phyloP scores from a whole-genome alignment of 2,888 invertebrate genomes.

The Drosophila subquinaria region DNA sequence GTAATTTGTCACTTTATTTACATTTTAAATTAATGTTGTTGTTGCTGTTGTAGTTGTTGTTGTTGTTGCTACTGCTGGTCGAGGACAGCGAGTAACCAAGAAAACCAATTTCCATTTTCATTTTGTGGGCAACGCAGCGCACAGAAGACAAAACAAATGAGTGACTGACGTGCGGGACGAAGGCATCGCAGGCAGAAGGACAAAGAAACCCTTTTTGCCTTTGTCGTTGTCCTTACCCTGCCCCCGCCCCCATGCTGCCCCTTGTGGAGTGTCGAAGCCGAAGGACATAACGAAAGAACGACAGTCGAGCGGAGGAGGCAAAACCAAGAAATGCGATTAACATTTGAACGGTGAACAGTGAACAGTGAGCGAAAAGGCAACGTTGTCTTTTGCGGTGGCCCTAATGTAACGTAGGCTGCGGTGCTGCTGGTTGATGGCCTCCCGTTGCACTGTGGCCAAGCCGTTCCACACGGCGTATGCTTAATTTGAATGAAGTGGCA shows the following conservation, averaged over 20 bases:
- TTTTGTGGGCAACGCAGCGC: constrained; percentile 71
- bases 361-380: constrained; percentile 62
- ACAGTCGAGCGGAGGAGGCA: constrained; percentile 26
- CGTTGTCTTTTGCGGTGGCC: constrained; percentile 58
- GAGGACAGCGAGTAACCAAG: constrained; percentile 66
- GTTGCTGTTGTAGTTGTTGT: constrained; percentile 39
- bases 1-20: constrained; percentile 81
- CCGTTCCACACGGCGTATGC: constrained; percentile 63
- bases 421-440: constrained; percentile 3
- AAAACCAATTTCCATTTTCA: constrained; percentile 79
- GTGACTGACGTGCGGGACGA: constrained; percentile 65
- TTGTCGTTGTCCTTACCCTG: not conserved
- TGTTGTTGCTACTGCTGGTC: constrained; percentile 33
- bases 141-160: constrained; percentile 74
- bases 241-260: not conserved
- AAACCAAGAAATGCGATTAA: constrained; percentile 76
- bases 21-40: constrained; percentile 75
- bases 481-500: constrained; percentile 79
- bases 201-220: constrained; percentile 46
- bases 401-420: constrained; percentile 59
- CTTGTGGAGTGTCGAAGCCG: constrained; percentile 23
- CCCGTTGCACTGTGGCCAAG: not conserved
- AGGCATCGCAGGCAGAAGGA: constrained; percentile 30
- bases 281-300: constrained; percentile 38
- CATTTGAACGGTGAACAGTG: constrained; percentile 71